Base-by-base conservation (phyloP, 2,113 vertebrate genomes). In the Copsychus sechellarum region DNA sequence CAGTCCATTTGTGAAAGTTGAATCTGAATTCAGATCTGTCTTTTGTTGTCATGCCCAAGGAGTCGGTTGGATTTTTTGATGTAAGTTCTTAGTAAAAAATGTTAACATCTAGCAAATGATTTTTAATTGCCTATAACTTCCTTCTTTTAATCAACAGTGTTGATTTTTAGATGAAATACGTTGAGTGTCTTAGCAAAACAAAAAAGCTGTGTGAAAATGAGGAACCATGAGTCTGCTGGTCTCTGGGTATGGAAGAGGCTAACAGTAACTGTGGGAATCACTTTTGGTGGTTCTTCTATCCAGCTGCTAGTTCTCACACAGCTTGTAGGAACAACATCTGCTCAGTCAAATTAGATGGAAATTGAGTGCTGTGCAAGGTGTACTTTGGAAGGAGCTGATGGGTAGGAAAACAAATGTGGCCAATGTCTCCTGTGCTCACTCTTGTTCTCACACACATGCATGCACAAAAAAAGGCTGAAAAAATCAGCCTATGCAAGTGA, bases 331-430 rank as follows among this genome's bases (percentile, higher is more conserved):
- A 33, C 70, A 70, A 38, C 74, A 40, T 8, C 53, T 80, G 67
- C 33, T 69, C 42, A 82, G 93, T 90, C 82, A 93, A 94, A 86
- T 92, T 1, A 86, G 76, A 65, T 77, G 84, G 88, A 91, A 92
- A 88, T 83, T 7, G 66, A 29, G 45, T 36, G 21, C 56, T 58
- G 11, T 1, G 3, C 85, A 33, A 53, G 79, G 56, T 1, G 0
- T 69, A 2, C 48, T 65, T 48, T 47, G 80, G 64, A 31, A 92
- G 65, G 57, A 86, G 74, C 43, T 69, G 42, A 33, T 61, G 90
- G 57, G n/a, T 53, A 81, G 58, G 76, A 40, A 54, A 47, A 65
- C 19, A 65, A 87, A 67, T 14, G 48, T 21, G 21, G 62, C 67
- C 56, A 6, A 0, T 76, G 53, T 80, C 43, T 71, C n/a, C 48